Conservation (phyloP, 2,888 invertebrate genomes). For the Penaeus monodon region DNA sequence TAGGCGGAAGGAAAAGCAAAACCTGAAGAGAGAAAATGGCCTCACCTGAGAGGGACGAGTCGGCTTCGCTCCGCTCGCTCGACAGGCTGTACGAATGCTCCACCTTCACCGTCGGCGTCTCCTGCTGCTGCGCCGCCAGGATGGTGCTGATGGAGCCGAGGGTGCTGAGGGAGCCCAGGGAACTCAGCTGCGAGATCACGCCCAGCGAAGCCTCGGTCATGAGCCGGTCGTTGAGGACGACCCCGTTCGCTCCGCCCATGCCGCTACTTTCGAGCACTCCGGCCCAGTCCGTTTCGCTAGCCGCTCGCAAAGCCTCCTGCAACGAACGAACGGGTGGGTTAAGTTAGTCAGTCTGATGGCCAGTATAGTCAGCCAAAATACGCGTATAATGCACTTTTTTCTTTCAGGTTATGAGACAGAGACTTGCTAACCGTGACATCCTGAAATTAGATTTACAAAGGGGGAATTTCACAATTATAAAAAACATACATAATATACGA, state of each 20-base stretch:
- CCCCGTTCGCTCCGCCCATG: conserved; percentile 29
- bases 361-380: too few species aligned
- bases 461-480: too few species aligned
- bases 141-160: conserved; percentile 38
- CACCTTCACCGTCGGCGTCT: conserved; percentile 35
- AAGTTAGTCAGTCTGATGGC: too few species aligned
- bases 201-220: conserved; percentile 63
- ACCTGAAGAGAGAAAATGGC: too few species aligned
- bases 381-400: too few species aligned
- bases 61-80: conserved; percentile 18
- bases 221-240: conserved; percentile 61
- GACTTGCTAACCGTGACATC: too few species aligned
- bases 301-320: conserved; percentile 61
- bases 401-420: too few species aligned
- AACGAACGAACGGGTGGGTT: neutral
- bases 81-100: conserved; percentile 63
- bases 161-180: conserved; percentile 33
- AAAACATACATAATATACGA: too few species aligned
- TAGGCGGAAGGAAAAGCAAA: too few species aligned
- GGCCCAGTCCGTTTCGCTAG: conserved; percentile 54
- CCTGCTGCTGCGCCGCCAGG: conserved; percentile 37
- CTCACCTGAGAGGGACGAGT: conserved; percentile 45
- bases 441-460: too few species aligned
- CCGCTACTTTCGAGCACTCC: conserved; percentile 42
- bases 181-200: conserved; percentile 50